Percentiles rank a stretch among this genome's conserved stretches.
Conservation (phyloP, 2,888 invertebrate species). For the Tortricodes alternella region DNA sequence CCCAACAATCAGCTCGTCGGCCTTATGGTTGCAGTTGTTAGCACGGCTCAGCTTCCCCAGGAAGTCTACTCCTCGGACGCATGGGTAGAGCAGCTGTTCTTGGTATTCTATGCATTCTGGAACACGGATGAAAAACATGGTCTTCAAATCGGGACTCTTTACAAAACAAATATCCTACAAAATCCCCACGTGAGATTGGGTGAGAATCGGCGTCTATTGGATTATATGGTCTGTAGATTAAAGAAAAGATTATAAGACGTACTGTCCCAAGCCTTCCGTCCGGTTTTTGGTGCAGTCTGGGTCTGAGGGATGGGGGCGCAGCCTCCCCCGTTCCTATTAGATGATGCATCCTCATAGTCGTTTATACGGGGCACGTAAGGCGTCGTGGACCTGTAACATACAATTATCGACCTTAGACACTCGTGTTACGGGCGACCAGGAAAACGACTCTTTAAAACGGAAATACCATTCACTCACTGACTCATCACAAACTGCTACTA, state of each 20-base stretch:
- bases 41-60: conserved; percentile 2
- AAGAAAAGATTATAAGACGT: too few relatives aligned
- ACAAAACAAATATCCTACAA: neutral
- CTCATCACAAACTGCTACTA: too few relatives aligned
- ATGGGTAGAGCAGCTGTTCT: conserved; percentile 30
- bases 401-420: neutral
- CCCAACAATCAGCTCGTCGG: conserved; percentile 24
- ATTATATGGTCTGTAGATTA: too few relatives aligned
- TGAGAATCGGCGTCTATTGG: too few relatives aligned
- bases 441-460: too few relatives aligned
- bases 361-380: neutral
- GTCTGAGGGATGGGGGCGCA: conserved; percentile 11
- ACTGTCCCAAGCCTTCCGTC: conserved; percentile 41
- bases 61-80: conserved; percentile 19
- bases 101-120: conserved; percentile 34
- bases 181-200: neutral
- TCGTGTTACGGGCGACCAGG: too few relatives aligned
- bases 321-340: neutral
- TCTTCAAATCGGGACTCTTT: neutral
- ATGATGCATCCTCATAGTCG: conserved; percentile 15
- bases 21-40: conserved; percentile 27
- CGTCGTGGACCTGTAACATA: neutral
- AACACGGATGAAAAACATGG: neutral
- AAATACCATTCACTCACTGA: too few relatives aligned
- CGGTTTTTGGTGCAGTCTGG: conserved; percentile 24